Conservation (phyloP, 1,140 invertebrate genomes). For the Epicauta chinensis region DNA sequence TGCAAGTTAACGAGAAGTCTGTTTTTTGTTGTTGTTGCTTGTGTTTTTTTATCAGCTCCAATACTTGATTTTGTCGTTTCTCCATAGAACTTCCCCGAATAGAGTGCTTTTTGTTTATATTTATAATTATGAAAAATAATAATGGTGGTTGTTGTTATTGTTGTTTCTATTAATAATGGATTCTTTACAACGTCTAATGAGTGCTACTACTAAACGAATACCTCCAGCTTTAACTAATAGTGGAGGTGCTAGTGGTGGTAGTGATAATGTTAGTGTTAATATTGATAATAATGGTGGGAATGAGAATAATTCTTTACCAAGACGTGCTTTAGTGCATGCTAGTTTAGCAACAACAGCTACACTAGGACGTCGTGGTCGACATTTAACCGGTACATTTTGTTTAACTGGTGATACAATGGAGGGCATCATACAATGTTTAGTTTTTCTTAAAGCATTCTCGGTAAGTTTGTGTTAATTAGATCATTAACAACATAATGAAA, state of each 20-base stretch:
- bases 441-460: conserved; percentile 87
- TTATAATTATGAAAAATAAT: too few relatives aligned
- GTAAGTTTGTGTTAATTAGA: conserved; percentile 52
- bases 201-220: conserved; percentile 55
- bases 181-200: conserved; percentile 69
- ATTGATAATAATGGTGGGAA: too few relatives aligned
- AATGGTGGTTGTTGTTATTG: too few relatives aligned
- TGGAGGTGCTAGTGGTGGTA: conserved; percentile 34
- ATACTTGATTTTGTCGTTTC: too few relatives aligned
- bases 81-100: too few relatives aligned
- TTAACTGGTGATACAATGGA: conserved; percentile 86
- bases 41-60: too few relatives aligned
- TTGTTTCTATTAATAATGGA: conserved; percentile 51
- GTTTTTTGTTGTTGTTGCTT: too few relatives aligned
- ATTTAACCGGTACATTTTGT: conserved; percentile 79
- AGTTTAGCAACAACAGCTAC: conserved; percentile 63
- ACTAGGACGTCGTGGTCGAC: conserved; percentile 67
- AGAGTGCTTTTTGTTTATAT: too few relatives aligned
- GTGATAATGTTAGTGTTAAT: too few relatives aligned
- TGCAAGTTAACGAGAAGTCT: too few relatives aligned
- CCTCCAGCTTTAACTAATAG: conserved; percentile 57
- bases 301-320: conserved; percentile 41
- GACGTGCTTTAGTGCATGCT: conserved; percentile 66
- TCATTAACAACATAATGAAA: too few relatives aligned
- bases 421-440: conserved; percentile 85